Evolutionary conservation across 2,113 vertebrate species (phyloP).

Genomic region (Urocolius indicus): DNA sequence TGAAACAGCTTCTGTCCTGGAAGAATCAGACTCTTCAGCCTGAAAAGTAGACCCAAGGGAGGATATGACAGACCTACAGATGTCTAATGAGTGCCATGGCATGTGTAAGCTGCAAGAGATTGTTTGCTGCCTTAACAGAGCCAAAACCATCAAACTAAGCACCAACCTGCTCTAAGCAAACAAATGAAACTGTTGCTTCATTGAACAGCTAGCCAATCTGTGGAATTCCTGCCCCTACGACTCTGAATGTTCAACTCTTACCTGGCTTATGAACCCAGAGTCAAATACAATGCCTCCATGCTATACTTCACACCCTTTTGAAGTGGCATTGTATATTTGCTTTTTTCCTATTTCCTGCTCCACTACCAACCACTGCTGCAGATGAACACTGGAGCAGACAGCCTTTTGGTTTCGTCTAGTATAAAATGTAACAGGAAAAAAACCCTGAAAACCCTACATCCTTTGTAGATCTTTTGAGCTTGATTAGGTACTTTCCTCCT

Average conservation of each 20-base stretch:
- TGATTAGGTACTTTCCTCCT: not conserved
- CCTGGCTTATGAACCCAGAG: not conserved
- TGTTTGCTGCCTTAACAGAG: not conserved
- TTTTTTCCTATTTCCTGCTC: not conserved
- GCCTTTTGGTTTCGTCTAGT: not conserved
- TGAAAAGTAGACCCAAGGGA: not conserved
- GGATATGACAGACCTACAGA: not conserved
- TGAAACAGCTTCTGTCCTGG: not conserved
- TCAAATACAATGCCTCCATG: not conserved
- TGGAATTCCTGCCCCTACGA: not conserved
- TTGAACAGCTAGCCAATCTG: accelerated
- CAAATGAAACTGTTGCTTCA: not conserved
- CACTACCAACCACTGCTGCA: not conserved
- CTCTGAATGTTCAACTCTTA: not conserved
- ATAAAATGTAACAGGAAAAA: not conserved
- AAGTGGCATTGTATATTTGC: not conserved
- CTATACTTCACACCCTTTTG: not conserved
- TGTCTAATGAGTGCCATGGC: not conserved
- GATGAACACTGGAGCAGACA: not conserved
- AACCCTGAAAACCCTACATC: not conserved
- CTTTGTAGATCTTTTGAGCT: not conserved
- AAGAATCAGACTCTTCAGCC: not conserved
- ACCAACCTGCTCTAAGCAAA: not conserved
- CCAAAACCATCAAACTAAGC: not conserved
- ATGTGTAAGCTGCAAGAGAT: not conserved